These are phyloP conservation scores for Okamejei kenojei DNA, from an alignment of 2,797 vertebrate species.

Conservation along the genomic window DNA sequence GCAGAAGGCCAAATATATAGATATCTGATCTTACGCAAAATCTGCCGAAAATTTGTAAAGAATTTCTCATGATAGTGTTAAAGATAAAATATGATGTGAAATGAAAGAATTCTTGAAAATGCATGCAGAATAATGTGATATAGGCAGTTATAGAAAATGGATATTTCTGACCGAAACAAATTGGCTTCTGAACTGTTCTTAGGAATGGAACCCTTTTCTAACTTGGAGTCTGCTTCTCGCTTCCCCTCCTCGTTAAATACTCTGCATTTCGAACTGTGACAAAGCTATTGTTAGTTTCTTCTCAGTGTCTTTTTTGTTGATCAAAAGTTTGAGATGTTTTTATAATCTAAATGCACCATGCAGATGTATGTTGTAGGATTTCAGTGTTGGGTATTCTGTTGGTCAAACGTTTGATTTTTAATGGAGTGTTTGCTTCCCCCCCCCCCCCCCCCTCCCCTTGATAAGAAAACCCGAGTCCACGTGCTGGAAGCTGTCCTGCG, in stretches of 20 bases:
- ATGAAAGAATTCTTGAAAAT: too few species aligned
- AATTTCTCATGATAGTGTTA: too few species aligned
- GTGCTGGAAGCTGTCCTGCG: slow-evolving; percentile 85
- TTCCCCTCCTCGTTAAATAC: background rate
- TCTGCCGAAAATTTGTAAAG: too few species aligned
- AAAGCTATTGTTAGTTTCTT: background rate
- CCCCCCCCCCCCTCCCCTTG: slow-evolving; percentile 38
- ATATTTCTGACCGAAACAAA: too few species aligned
- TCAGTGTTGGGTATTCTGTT: background rate
- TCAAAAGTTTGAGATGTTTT: background rate
- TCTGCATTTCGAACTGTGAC: background rate
- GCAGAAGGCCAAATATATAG: too few species aligned
- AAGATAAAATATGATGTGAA: too few species aligned
- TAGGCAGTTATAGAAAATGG: too few species aligned
- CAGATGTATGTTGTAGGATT: slow-evolving; percentile 38
- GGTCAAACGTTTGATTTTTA: background rate
- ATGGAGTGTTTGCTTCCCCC: slow-evolving; percentile 27
- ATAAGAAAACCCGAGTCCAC: slow-evolving; percentile 65
- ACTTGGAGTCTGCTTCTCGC: background rate
- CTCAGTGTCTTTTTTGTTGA: background rate
- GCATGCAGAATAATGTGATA: too few species aligned
- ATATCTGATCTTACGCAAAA: too few species aligned
- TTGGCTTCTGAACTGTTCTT: too few species aligned
- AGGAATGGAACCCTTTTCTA: too few species aligned
- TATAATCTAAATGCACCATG: slow-evolving; percentile 11